phyloP scores from a whole-genome alignment of 2,888 invertebrate genomes.

The Villa cingulata region DNA sequence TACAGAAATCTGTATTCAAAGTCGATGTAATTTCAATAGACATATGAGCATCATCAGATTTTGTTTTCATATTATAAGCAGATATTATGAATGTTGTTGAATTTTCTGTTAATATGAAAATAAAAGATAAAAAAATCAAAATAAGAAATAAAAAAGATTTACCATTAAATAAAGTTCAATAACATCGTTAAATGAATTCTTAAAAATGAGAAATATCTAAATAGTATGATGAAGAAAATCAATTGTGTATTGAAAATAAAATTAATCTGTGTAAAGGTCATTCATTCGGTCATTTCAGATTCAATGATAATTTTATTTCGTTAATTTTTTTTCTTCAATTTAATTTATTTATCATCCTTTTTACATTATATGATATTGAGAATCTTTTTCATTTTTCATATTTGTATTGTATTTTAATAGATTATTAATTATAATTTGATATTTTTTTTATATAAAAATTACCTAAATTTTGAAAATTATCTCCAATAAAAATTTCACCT shows the following conservation, averaged over 20 bases:
- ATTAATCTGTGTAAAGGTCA: too few relatives aligned
- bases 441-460: background rate
- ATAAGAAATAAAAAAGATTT: too few relatives aligned
- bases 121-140: background rate
- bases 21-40: conserved; percentile 26
- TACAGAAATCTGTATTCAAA: conserved; percentile 22
- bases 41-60: conserved; percentile 23
- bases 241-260: too few relatives aligned
- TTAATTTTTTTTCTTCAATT: too few relatives aligned
- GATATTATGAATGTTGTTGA: conserved; percentile 25
- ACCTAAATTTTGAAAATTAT: conserved; percentile 22
- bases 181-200: background rate
- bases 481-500: conserved; percentile 30
- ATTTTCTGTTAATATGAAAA: conserved; percentile 10
- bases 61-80: conserved; percentile 16
- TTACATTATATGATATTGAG: background rate
- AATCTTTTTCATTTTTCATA: background rate
- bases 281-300: too few relatives aligned
- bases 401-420: too few relatives aligned
- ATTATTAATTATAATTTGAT: background rate
- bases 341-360: too few relatives aligned
- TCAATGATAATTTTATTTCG: too few relatives aligned
- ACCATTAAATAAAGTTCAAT: too few relatives aligned
- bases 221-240: too few relatives aligned
- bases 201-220: too few relatives aligned